Conservation (phyloP, 2,888 invertebrate species). For the Drosophila mettleri region DNA sequence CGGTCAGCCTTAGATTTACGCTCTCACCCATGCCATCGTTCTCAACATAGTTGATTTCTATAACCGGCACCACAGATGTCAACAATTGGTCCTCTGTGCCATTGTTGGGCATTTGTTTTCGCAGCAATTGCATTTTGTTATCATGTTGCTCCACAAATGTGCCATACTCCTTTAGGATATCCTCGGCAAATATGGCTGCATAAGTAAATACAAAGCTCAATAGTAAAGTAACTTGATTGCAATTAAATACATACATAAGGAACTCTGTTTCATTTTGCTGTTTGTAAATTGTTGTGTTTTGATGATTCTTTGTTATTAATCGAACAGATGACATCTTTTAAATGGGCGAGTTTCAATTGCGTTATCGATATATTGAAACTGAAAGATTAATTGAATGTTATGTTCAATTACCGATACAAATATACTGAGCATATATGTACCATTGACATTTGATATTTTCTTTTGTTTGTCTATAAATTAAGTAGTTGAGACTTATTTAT, state of each 20-base stretch:
- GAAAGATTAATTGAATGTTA: neutral
- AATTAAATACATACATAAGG: constrained; percentile 45
- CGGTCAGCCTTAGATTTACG: constrained; percentile 65
- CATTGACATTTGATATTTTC: neutral
- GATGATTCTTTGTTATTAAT: constrained; percentile 44
- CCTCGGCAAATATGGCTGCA: constrained; percentile 76
- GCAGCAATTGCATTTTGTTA: constrained; percentile 60
- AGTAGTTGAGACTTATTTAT: neutral
- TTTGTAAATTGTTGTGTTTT: constrained; percentile 20
- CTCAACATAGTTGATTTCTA: constrained; percentile 63
- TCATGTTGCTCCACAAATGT: constrained; percentile 81
- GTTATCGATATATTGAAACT: constrained; percentile 21
- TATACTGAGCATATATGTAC: neutral
- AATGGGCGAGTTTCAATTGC: constrained; percentile 20
- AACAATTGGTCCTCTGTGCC: constrained; percentile 7
- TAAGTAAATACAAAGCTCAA: neutral
- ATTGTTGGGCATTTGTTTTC: constrained; percentile 39
- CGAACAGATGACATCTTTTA: constrained; percentile 34
- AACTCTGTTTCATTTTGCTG: constrained; percentile 48
- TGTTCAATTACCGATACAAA: neutral
- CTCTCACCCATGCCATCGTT: constrained; percentile 1
- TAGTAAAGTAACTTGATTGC: neutral
- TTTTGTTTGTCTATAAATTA: neutral
- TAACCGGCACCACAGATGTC: constrained; percentile 50
- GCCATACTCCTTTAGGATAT: constrained; percentile 81